A percentile compares a stretch with the other conserved stretches of the same genome.
phyloP scores from a whole-genome alignment of 2,113 vertebrate genomes.

The Megaceryle maxima region DNA sequence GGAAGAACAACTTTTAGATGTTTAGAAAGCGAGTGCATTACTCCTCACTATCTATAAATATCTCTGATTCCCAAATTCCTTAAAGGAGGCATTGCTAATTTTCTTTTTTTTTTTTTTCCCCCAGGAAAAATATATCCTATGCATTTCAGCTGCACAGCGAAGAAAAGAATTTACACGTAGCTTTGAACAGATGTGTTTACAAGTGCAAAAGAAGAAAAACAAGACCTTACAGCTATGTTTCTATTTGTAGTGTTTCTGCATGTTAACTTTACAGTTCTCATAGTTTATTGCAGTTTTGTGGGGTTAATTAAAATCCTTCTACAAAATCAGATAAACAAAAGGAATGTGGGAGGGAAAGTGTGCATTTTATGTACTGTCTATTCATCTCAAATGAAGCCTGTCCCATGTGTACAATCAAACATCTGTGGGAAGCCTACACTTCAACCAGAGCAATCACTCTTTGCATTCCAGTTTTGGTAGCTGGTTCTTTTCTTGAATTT shows the following conservation, averaged over 20 bases:
- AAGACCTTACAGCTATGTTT: background rate
- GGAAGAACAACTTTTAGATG: background rate
- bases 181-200: constrained; percentile 18
- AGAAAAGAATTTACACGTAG: background rate
- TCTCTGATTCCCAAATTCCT: background rate
- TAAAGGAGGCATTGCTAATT: background rate
- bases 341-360: background rate
- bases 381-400: background rate
- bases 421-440: constrained; percentile 6
- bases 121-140: background rate
- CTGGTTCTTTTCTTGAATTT: background rate
- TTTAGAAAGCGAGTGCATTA: background rate
- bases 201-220: background rate
- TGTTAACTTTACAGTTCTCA: background rate
- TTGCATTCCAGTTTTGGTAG: background rate
- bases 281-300: background rate
- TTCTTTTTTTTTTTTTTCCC: background rate
- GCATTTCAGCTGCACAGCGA: background rate
- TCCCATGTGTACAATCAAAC: background rate
- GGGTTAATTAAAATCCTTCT: constrained; percentile 34
- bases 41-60: background rate
- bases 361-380: background rate
- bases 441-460: background rate
- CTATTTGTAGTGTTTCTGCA: background rate
- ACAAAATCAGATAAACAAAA: constrained; percentile 36